Conservation (phyloP, 1,140 invertebrate species). For the Ceratosolen fusciceps region DNA sequence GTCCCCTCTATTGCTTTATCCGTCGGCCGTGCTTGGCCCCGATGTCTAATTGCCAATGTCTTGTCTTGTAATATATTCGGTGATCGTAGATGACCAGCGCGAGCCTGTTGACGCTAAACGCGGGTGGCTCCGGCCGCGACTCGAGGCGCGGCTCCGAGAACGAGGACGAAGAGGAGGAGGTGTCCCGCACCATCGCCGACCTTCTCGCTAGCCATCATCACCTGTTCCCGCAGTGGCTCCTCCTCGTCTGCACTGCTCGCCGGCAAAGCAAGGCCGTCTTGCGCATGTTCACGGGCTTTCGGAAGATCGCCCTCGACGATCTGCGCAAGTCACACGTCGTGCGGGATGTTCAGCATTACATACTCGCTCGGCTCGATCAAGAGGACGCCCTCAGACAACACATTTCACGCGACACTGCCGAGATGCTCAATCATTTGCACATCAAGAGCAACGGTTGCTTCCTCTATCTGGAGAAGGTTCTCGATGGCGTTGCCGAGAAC, state of each 20-base stretch:
- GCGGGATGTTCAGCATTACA: conserved; percentile 95
- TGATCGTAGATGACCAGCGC: conserved; percentile 38
- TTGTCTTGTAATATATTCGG: too few species aligned
- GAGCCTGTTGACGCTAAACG: conserved; percentile 30
- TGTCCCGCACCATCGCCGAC: conserved; percentile 84
- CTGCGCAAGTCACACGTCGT: conserved; percentile 89
- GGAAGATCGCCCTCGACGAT: conserved; percentile 93
- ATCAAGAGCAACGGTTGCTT: conserved; percentile 98
- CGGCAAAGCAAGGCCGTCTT: conserved; percentile 89
- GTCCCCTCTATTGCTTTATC: too few species aligned
- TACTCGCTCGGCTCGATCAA: conserved; percentile 89
- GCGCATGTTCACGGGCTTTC: conserved; percentile 93
- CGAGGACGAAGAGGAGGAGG: conserved; percentile 68
- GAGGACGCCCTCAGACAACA: conserved; percentile 86
- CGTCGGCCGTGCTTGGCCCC: too few species aligned
- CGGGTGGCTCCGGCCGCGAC: conserved; percentile 54
- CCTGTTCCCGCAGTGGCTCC: conserved; percentile 93
- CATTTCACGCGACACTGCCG: conserved; percentile 87
- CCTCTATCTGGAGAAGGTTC: conserved; percentile 91
- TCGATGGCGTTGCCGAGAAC: conserved; percentile 93
- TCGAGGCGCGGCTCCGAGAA: conserved; percentile 61
- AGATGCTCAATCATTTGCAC: conserved; percentile 94
- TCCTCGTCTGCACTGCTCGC: conserved; percentile 91
- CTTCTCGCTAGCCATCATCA: conserved; percentile 91
- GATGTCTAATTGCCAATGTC: too few species aligned